A percentile compares a stretch with the other conserved stretches of the same genome.
These are phyloP conservation scores for Phalacrocorax brasilianus DNA, from an alignment of 2,113 vertebrate genomes.

Conservation along the genomic window DNA sequence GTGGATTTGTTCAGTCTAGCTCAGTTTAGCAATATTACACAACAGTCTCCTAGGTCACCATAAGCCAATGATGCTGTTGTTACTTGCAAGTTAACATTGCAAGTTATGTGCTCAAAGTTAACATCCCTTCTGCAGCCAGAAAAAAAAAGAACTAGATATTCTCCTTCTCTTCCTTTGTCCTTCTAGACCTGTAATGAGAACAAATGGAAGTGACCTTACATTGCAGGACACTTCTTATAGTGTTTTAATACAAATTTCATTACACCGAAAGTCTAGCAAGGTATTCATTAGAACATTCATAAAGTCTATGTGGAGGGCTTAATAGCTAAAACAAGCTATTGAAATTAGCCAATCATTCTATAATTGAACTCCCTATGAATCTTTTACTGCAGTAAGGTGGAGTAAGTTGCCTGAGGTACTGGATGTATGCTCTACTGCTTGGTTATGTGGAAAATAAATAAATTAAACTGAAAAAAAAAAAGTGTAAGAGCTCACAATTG, in stretches of 20 bases:
- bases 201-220: slow-evolving; percentile 67
- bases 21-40: not conserved
- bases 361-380: slow-evolving; percentile 65
- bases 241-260: slow-evolving; percentile 74
- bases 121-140: not conserved
- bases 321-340: slow-evolving; percentile 69
- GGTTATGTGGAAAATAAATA: not conserved
- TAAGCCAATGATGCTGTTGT: not conserved
- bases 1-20: not conserved
- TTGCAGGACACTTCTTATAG: slow-evolving; percentile 36
- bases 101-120: not conserved
- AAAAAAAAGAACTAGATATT: not conserved
- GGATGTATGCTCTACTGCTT: not conserved
- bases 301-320: slow-evolving; percentile 55
- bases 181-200: slow-evolving; percentile 61
- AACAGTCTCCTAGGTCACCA: not conserved
- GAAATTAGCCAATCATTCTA: slow-evolving; percentile 62
- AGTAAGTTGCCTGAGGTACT: slow-evolving; percentile 33
- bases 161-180: slow-evolving; percentile 13
- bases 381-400: slow-evolving; percentile 50
- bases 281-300: slow-evolving; percentile 67
- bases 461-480: not conserved
- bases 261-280: slow-evolving; percentile 58
- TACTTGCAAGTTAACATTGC: not conserved
- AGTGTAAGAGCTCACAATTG: not conserved